Conservation (phyloP, 2,888 invertebrate genomes). For the Lasioglossum leucozonium region DNA sequence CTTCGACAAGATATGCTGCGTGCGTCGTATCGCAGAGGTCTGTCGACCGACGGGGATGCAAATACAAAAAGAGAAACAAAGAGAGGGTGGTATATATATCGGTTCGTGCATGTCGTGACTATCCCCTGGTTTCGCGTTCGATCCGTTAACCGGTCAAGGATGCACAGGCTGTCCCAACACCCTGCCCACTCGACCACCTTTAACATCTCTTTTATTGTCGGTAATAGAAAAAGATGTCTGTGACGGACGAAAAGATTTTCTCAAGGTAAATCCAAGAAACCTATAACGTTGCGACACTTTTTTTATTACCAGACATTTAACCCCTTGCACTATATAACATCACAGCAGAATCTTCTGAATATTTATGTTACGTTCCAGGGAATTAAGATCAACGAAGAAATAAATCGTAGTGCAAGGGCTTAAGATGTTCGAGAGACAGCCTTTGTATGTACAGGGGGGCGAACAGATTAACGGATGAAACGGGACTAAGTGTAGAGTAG, state of each 20-base stretch:
- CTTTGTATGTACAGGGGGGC: neutral
- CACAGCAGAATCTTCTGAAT: too few species aligned
- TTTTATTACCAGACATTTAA: neutral
- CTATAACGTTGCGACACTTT: too few species aligned
- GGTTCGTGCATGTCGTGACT: constrained; percentile 38
- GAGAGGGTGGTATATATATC: neutral
- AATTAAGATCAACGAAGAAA: neutral
- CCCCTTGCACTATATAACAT: neutral
- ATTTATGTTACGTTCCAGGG: too few species aligned
- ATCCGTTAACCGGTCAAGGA: neutral
- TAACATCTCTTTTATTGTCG: neutral
- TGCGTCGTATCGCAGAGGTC: constrained; percentile 43
- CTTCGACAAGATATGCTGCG: constrained; percentile 34
- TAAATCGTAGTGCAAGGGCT: neutral
- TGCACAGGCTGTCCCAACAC: neutral
- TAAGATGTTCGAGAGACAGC: neutral
- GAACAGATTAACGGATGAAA: neutral
- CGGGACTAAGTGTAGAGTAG: neutral
- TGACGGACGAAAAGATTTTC: too few species aligned
- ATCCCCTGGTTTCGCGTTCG: constrained; percentile 20
- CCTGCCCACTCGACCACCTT: neutral
- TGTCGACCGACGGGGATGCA: constrained; percentile 37
- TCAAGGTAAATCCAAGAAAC: too few species aligned
- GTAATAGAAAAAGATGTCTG: neutral
- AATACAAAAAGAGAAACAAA: constrained; percentile 27